A percentile compares a stretch with the other conserved stretches of the same genome.
Conservation (phyloP, 2,113 vertebrate species). For the Dissostichus mawsoni region DNA sequence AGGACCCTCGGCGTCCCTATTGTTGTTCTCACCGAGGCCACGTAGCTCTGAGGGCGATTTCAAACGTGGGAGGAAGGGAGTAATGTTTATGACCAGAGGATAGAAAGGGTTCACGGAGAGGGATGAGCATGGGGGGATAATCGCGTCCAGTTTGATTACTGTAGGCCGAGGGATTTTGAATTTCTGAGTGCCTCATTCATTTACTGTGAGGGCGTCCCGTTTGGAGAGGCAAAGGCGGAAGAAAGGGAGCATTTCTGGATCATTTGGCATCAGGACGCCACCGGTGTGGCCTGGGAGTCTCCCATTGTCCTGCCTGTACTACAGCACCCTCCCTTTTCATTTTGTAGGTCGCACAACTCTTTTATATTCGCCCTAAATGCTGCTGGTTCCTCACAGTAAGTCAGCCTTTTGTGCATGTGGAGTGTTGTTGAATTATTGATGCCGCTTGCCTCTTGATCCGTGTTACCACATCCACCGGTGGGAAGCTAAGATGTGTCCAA, state of each 20-base stretch:
- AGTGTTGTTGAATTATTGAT: conserved; percentile 41
- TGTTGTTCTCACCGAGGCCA: conserved; percentile 64
- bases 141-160: conserved; percentile 31
- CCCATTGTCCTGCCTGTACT: conserved; percentile 66
- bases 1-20: conserved; percentile 55
- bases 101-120: background rate
- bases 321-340: conserved; percentile 30
- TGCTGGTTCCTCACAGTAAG: conserved; percentile 29
- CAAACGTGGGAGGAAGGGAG: conserved; percentile 2
- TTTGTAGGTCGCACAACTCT: conserved; percentile 49
- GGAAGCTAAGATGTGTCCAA: conserved; percentile 7
- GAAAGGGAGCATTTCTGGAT: conserved; percentile 33
- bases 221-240: conserved; percentile 5
- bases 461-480: background rate
- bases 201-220: conserved; percentile 39
- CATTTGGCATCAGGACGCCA: conserved; percentile 55
- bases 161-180: conserved; percentile 54
- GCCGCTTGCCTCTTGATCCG: conserved; percentile 14
- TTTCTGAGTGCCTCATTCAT: conserved; percentile 66
- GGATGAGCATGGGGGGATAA: conserved; percentile 41
- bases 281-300: conserved; percentile 63
- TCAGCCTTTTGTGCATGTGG: conserved; percentile 45
- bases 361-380: conserved; percentile 7
- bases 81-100: background rate
- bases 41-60: conserved; percentile 31